Conservation (phyloP, 2,113 vertebrate species). For the Zootoca vivipara region DNA sequence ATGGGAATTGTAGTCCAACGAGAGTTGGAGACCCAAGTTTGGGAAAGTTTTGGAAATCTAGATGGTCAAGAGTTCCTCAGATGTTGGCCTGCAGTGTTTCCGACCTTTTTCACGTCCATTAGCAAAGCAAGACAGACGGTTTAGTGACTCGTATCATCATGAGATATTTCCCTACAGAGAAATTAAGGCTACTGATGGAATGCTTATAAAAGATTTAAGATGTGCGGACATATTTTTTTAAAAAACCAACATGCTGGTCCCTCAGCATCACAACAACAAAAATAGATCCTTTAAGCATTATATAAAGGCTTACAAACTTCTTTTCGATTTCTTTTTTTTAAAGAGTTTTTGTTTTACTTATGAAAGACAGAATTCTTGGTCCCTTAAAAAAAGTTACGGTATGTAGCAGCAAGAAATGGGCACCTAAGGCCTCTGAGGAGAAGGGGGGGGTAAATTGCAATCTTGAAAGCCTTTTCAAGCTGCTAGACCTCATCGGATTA, state of each 20-base stretch:
- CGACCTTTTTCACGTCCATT: no score
- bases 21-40: no score
- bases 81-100: no score
- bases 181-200: neutral
- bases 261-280: neutral
- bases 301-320: neutral
- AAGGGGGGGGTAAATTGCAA: neutral
- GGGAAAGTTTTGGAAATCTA: no score
- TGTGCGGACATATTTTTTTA: neutral
- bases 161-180: no score
- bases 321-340: neutral
- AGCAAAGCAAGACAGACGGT: no score
- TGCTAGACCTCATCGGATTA: neutral
- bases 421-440: neutral
- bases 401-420: neutral
- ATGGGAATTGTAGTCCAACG: no score
- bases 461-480: neutral
- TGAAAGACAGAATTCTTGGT: neutral
- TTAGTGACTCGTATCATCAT: no score
- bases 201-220: neutral
- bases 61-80: no score
- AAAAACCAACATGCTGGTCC: conserved; percentile 3
- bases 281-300: neutral
- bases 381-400: neutral
- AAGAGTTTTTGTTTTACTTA: neutral